Percentiles rank a stretch among this genome's conserved stretches.
These are phyloP conservation scores for Pelobates cultripes DNA, from an alignment of 2,797 vertebrate species.

Conservation along the genomic window DNA sequence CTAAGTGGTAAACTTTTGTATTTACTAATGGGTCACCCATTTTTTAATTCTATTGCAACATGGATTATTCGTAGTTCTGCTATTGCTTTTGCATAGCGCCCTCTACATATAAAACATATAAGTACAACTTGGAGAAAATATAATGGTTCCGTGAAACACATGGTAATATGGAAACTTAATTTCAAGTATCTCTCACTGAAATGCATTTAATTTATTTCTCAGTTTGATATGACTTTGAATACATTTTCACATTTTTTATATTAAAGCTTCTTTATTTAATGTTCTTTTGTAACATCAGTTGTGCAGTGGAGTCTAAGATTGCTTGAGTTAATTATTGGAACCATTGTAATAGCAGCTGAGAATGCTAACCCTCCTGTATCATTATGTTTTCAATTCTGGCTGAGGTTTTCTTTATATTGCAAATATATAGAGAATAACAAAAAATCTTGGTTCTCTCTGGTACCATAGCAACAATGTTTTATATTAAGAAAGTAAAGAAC, in stretches of 20 bases:
- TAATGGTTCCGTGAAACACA: no score
- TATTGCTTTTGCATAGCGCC: slow-evolving; percentile 9
- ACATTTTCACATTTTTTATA: not conserved
- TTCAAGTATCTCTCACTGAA: not conserved
- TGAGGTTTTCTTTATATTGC: slow-evolving; percentile 14
- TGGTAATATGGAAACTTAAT: not conserved
- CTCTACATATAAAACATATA: not conserved
- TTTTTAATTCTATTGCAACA: not conserved
- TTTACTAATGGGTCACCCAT: not conserved
- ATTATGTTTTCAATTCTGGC: slow-evolving; percentile 24
- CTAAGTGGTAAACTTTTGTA: no score
- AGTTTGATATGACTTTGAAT: not conserved
- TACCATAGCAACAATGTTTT: slow-evolving; percentile 41
- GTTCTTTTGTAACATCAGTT: not conserved
- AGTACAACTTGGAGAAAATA: not conserved
- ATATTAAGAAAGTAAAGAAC: slow-evolving; percentile 18
- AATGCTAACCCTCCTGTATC: slow-evolving; percentile 13
- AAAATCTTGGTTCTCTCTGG: slow-evolving; percentile 26
- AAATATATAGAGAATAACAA: slow-evolving; percentile 20
- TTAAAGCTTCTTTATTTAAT: not conserved
- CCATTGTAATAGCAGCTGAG: not conserved
- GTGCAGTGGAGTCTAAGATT: not conserved
- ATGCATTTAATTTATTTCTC: not conserved
- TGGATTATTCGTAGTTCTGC: not conserved
- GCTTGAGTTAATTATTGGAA: slow-evolving; percentile 9